These are phyloP conservation scores for Drosophila malerkotliana DNA, from an alignment of 1,140 invertebrate genomes.

Conservation along the genomic window DNA sequence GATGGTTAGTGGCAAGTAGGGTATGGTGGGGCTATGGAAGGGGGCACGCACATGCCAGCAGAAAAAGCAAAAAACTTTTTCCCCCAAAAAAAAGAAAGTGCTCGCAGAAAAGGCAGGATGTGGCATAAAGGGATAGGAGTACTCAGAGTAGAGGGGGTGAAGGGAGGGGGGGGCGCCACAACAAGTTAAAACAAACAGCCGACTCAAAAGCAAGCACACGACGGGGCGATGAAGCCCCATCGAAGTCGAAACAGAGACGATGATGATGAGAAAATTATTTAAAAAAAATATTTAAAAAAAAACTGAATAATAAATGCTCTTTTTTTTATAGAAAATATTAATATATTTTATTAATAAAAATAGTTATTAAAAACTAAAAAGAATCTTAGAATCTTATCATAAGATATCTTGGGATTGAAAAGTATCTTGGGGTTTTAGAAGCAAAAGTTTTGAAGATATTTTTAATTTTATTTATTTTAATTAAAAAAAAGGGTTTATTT, in stretches of 20 bases:
- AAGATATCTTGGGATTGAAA: too few relatives aligned
- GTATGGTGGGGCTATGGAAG: background rate
- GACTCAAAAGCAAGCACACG: conserved; percentile 12
- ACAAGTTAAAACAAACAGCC: conserved; percentile 52
- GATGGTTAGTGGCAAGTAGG: background rate
- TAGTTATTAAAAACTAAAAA: too few relatives aligned
- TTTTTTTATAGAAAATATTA: background rate
- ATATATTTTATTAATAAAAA: too few relatives aligned
- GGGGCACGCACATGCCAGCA: conserved; percentile 38
- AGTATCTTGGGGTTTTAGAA: too few relatives aligned
- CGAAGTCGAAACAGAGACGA: conserved; percentile 2
- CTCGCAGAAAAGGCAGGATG: conserved; percentile 5
- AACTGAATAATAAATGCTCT: conserved; percentile 1
- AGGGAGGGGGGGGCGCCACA: background rate
- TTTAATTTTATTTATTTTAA: too few relatives aligned
- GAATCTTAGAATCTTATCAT: too few relatives aligned
- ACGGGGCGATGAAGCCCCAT: conserved; percentile 3
- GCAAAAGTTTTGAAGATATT: too few relatives aligned
- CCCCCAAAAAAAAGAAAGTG: conserved; percentile 44
- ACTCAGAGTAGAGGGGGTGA: background rate
- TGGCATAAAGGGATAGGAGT: background rate
- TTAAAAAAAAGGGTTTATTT: too few relatives aligned
- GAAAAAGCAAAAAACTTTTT: conserved; percentile 38
- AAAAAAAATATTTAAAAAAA: background rate
- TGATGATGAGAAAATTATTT: background rate